Evolutionary conservation across 1,140 invertebrate species (phyloP), one percentile per base, ranked within the genome.

Genomic region (Drosophila dunni): DNA sequence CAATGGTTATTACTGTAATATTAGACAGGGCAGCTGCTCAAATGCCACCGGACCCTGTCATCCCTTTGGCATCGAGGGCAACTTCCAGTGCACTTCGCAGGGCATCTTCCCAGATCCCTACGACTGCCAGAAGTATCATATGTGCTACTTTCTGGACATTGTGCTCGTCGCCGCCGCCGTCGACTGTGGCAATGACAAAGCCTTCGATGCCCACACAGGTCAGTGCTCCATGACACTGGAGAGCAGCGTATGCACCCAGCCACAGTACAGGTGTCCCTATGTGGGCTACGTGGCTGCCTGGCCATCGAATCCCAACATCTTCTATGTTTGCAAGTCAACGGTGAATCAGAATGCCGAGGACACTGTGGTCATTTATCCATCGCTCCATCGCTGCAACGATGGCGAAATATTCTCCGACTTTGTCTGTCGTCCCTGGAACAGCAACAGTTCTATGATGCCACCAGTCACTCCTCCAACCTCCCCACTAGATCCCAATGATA

Each of bases 101-200:
- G 92, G 92, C 40, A 81, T 92, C n/a, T 93, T 92, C 33, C 92
- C 93, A 1, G 91, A 93, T 78, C 90, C 92, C 3, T 92, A 92
- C 9, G 85, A 92, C 38, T 93, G 93, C 57, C 91, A 92, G 58
- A 85, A 89, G 56, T 93, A 92, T 60, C 91, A 93, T 62, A 92
- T 93, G 75, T 93, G 93, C 60, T 84, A 89, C 17, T 82, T 83
- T 65, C 81, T 84, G n/a, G 89, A 78, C 17, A 70, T 79, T n/a
- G 84, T 78, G 7, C 11, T 91, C 24, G 78, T 91, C 7, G 77
- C 91, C 7, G 91, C 80, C 5, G 81, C 75, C n/a, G 79, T 91
- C 3, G 78, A 91, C 8, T 92, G 91, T 68, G 91, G 75, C 62
- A 90, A 83, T 15, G 79, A 86, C 53, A 82, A 78, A 29, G 91